Base-by-base conservation (phyloP, 1,140 invertebrate genomes). In the Drosophila setifemur region DNA sequence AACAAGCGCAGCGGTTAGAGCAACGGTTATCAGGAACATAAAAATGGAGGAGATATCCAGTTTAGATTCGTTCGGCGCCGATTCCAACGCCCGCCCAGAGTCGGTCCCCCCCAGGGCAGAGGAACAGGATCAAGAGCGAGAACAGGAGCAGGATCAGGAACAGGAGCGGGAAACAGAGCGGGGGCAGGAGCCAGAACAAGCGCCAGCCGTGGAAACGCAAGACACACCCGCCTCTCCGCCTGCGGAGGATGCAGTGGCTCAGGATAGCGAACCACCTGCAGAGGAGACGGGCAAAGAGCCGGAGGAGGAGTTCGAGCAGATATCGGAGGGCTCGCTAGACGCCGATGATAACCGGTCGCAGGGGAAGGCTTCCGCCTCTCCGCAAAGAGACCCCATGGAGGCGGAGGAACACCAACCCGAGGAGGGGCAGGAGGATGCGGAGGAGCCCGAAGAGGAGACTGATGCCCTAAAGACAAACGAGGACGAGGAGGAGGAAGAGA, bases 31-130 rank as follows among this genome's bases (percentile, higher is more conserved):
- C 9, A 45, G 49, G 23, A 14, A 35, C 5, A 9, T 6, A 1
- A 42, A 57, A 35, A 89, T 89, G 88, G 88, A 89, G 44, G 88
- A 89, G 52, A 88, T 89, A 67, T 88, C 88, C 60, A 89, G 88
- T 45, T 72, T 89, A 48, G 88, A 89, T 47, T 89, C 88, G 1
- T 89, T 88, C 52, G 81, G 82, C 11, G 72, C 70, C 2, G 88
- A 89, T 29, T 88, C 87, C 33, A 68, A 73, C 39, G 70, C 71
- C 2, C 66, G 69, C 28, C 61, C 87, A 6, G 66, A 87, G 67
- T 61, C 88, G 31, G 48, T 77, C 39, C 76, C 79, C 0, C 75
- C 82, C 2, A 63, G 81, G 2, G 16, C 75, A 4, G 83, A 86
- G 39, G 83, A 86, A 7, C 66, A 83, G 5, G 21, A 50, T 1